These are phyloP conservation scores for Notocelia uddmanniana DNA, from an alignment of 2,888 invertebrate species.

Conservation along the genomic window DNA sequence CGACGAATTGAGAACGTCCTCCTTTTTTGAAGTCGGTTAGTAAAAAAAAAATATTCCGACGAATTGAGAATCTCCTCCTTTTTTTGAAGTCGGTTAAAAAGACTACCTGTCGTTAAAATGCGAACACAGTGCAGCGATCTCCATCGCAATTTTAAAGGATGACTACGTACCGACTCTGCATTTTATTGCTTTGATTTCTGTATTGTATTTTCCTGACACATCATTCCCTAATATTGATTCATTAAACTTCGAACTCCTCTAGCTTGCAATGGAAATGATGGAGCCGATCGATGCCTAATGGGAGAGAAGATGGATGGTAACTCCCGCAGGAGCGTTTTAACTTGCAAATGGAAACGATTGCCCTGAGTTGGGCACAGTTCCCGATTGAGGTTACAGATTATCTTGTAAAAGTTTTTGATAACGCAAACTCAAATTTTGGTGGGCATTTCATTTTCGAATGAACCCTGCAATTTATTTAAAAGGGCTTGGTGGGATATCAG, in stretches of 20 bases:
- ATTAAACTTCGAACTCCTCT: slow-evolving; percentile 38
- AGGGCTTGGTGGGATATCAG: neutral
- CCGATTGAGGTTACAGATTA: slow-evolving; percentile 42
- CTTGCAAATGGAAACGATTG: slow-evolving; percentile 51
- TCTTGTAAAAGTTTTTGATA: slow-evolving; percentile 44
- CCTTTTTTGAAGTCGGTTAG: no score
- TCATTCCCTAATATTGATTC: slow-evolving; percentile 43
- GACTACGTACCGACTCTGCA: slow-evolving; percentile 14
- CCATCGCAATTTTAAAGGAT: neutral
- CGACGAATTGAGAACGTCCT: no score
- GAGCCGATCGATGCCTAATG: slow-evolving; percentile 42
- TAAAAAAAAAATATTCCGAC: no score
- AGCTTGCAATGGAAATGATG: slow-evolving; percentile 38
- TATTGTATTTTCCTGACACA: slow-evolving; percentile 23
- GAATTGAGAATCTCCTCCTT: no score
- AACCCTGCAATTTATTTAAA: neutral
- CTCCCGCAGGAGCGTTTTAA: slow-evolving; percentile 49
- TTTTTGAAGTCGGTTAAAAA: no score
- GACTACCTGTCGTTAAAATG: neutral
- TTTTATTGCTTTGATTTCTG: slow-evolving; percentile 24
- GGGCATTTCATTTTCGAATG: slow-evolving; percentile 34
- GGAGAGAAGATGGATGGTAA: slow-evolving; percentile 44
- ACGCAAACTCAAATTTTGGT: slow-evolving; percentile 37
- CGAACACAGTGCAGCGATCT: neutral
- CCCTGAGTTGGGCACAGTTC: slow-evolving; percentile 32